A percentile compares a stretch with the other conserved stretches of the same genome.
Conservation (phyloP, 2,797 vertebrate species). For the Diceros bicornis region DNA sequence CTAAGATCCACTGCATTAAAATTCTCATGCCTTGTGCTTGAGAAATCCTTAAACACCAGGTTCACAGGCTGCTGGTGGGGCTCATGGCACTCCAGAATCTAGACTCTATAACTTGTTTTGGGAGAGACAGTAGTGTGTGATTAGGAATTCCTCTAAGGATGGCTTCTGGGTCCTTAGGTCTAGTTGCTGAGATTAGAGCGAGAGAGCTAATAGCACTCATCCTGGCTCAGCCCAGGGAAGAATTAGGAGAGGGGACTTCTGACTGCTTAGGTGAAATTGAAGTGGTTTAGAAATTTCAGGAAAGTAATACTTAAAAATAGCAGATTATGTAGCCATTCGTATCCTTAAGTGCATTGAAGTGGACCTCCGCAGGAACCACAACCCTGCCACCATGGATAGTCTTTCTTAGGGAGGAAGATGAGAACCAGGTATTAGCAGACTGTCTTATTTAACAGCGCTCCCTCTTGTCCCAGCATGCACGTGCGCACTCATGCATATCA, state of each 20-base stretch:
- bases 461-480: not conserved
- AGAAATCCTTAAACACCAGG: not conserved
- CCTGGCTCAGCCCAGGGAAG: not conserved
- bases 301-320: conserved; percentile 47
- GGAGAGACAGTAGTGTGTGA: not conserved
- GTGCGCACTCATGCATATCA: not conserved
- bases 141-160: not conserved
- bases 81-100: not conserved
- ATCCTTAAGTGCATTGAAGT: not conserved
- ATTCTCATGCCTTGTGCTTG: not conserved
- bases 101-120: not conserved
- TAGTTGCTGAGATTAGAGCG: not conserved
- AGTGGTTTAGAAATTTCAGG: conserved; percentile 25
- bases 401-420: not conserved
- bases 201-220: not conserved
- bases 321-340: not conserved
- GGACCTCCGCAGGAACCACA: not conserved
- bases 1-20: not conserved
- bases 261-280: not conserved
- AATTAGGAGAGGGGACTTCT: conserved; percentile 25
- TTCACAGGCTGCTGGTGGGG: not conserved
- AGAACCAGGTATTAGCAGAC: not conserved
- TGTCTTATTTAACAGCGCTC: not conserved
- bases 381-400: not conserved
- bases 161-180: not conserved